Evolutionary conservation across 2,888 invertebrate genomes (phyloP), one percentile per base, ranked within the genome.

Genomic region (Polydrusus pterygomalis): DNA sequence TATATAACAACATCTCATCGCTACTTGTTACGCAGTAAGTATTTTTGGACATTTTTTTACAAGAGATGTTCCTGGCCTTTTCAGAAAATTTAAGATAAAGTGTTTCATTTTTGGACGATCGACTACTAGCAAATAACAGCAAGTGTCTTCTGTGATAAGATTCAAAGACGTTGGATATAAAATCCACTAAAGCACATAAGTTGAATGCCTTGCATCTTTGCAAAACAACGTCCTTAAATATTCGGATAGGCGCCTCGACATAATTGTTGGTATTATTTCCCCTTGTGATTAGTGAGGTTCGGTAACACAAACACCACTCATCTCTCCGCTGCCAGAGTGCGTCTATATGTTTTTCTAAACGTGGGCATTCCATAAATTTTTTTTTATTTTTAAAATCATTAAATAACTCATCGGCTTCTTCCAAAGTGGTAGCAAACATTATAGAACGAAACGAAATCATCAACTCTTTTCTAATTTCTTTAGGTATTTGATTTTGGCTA

Each of bases 111-210:
- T 20, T 64, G 63, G 63, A 40, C 63, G 63, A 63, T 34, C 64
- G 64, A 64, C 43, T 47, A 64, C 20, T 64, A 43, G 20, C 45
- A 64, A 64, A 64, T 64, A 64, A 64, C 20, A 64, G 20, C 20
- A 64, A 64, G 15, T 64, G 64, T 64, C 64, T 64, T 64, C 45
- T 64, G 45, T 64, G 64, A 64, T 64, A 25, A 25, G 25, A 25
- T 25, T 25, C 25, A 25, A 25, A 25, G 25, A 25, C 25, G 25
- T 25, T 25, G 25, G 25, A 25, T 25, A 25, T 25, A 25, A 25
- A 25, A 25, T 25, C 25, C 25, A 25, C 25, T 25, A 25, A 25
- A 25, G 25, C 25, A 25, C 25, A 25, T 25, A 25, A 25, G 25
- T 25, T 25, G 25, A 25, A 25, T 25, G 25, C 25, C 25, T 25